Conservation (phyloP, 2,888 invertebrate genomes). For the Oscheius sp. region DNA sequence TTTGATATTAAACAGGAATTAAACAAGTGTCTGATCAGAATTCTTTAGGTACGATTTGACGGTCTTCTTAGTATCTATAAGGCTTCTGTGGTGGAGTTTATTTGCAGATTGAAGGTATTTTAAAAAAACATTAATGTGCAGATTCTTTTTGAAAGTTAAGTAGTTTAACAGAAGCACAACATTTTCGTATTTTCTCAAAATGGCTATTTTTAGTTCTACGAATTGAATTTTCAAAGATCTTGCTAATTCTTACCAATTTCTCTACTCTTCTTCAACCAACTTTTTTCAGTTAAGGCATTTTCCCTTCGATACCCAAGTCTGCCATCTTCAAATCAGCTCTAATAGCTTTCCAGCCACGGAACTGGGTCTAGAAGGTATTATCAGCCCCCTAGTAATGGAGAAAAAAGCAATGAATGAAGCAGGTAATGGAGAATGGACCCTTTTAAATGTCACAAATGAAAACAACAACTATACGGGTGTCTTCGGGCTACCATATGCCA, state of each 20-base stretch:
- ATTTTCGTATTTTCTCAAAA: too few species aligned
- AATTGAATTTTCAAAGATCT: too few species aligned
- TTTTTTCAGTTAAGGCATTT: background rate
- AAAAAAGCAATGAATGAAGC: background rate
- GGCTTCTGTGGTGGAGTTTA: background rate
- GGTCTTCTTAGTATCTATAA: background rate
- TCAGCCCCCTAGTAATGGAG: too few species aligned
- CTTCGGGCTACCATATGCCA: background rate
- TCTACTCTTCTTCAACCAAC: too few species aligned
- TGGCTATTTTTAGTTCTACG: too few species aligned
- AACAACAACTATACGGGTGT: background rate
- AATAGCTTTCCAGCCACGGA: background rate
- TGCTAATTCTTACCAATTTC: too few species aligned
- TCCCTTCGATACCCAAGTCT: slow-evolving; percentile 10
- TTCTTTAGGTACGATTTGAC: background rate
- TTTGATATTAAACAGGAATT: background rate
- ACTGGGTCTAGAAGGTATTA: background rate
- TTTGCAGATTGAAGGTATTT: slow-evolving; percentile 3
- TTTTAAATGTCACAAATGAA: background rate
- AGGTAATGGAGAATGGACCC: slow-evolving; percentile 10
- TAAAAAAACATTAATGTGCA: too few species aligned
- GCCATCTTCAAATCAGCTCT: slow-evolving; percentile 1
- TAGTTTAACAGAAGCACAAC: too few species aligned
- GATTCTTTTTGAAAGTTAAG: too few species aligned
- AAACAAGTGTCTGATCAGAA: background rate